Evolutionary conservation across 1,140 invertebrate species (phyloP).

Genomic region (Ectropis grisescens): DNA sequence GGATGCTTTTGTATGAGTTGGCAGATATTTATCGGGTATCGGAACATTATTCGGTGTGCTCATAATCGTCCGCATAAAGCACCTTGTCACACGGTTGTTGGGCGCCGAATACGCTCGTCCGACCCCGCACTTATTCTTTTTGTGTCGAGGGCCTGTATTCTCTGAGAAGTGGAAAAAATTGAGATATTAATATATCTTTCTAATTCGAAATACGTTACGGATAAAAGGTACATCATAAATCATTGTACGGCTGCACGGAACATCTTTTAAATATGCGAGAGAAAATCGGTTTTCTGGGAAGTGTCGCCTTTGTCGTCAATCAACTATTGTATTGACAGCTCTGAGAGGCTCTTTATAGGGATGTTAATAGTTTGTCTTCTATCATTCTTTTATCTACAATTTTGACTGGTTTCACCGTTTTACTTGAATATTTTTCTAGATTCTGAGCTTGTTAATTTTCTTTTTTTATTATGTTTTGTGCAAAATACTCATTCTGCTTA

Average conservation of each 20-base stretch:
- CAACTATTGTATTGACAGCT: constrained; percentile 14
- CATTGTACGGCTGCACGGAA: constrained; percentile 30
- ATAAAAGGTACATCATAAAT: constrained; percentile 52
- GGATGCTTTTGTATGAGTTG: constrained; percentile 51
- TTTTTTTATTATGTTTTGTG: too few relatives aligned
- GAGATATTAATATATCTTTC: constrained; percentile 70
- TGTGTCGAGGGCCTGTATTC: constrained; percentile 58
- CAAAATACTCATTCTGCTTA: too few relatives aligned
- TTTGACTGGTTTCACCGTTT: too few relatives aligned
- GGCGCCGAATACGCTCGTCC: constrained; percentile 48
- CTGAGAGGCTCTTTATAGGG: constrained; percentile 6
- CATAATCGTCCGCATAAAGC: constrained; percentile 67
- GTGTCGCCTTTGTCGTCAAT: constrained; percentile 35
- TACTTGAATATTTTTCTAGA: too few relatives aligned
- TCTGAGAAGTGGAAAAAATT: constrained; percentile 66
- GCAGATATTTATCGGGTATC: constrained; percentile 69
- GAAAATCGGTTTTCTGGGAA: constrained; percentile 42
- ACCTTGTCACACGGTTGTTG: constrained; percentile 68
- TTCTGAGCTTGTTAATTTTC: too few relatives aligned
- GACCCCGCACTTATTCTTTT: constrained; percentile 55
- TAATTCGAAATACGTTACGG: constrained; percentile 66
- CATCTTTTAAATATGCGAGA: constrained; percentile 36
- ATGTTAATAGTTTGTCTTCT: constrained; percentile 38
- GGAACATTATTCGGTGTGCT: constrained; percentile 66
- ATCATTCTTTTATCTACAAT: too few relatives aligned